phyloP scores from a whole-genome alignment of 2,888 invertebrate species.

The Abrostola tripartita region DNA sequence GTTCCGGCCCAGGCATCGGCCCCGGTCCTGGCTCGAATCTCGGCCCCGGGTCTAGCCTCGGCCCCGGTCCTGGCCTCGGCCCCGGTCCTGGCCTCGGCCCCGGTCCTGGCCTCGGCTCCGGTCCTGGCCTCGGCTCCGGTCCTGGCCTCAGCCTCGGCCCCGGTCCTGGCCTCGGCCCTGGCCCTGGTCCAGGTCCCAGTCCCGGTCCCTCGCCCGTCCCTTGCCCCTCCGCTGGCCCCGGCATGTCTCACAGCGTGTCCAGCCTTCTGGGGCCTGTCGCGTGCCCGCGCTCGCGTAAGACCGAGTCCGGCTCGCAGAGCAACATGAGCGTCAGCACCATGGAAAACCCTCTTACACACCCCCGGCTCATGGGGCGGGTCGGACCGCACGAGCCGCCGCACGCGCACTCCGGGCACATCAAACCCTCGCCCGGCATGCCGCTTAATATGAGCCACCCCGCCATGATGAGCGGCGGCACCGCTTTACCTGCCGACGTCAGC shows the following conservation, averaged over 20 bases:
- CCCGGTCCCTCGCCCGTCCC: conserved; percentile 7
- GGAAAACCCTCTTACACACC: conserved; percentile 48
- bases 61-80: neutral
- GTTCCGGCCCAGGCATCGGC: neutral
- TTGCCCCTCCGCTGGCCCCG: conserved; percentile 45
- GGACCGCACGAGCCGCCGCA: conserved; percentile 58
- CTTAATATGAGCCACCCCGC: conserved; percentile 68
- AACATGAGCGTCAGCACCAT: conserved; percentile 61
- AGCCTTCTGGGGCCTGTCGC: conserved; percentile 73
- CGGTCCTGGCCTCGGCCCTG: conserved; percentile 22
- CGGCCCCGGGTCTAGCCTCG: conserved; percentile 19
- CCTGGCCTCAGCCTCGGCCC: neutral
- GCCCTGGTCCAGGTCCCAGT: neutral
- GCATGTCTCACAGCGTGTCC: conserved; percentile 83
- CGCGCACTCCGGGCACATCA: conserved; percentile 47
- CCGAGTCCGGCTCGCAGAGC: conserved; percentile 55
- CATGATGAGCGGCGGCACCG: conserved; percentile 66
- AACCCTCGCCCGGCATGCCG: conserved; percentile 53
- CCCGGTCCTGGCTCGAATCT: conserved; percentile 48
- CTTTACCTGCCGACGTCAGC: conserved; percentile 57
- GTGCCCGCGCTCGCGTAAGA: conserved; percentile 57
- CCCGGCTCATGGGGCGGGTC: conserved; percentile 38
- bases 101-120: conserved; percentile 25
- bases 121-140: conserved; percentile 36
- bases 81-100: conserved; percentile 6